These are phyloP conservation scores for Cherax quadricarinatus DNA, from an alignment of 1,140 invertebrate genomes.

Conservation along the genomic window DNA sequence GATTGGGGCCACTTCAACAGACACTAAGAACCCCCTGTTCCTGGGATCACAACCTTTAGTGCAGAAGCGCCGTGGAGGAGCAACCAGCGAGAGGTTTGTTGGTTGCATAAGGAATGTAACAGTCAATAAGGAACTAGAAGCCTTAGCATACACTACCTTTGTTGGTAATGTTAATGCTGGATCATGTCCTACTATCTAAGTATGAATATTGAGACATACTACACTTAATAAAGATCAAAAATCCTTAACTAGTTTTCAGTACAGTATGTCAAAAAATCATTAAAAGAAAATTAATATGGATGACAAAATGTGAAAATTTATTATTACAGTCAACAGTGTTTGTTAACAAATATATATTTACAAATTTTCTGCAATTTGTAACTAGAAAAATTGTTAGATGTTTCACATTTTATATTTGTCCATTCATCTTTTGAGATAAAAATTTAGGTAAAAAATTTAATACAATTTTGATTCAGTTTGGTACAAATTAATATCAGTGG, in stretches of 20 bases:
- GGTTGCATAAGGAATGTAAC: constrained; percentile 81
- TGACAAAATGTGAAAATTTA: neutral
- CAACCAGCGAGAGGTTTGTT: constrained; percentile 84
- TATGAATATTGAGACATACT: neutral
- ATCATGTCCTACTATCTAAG: constrained; percentile 58
- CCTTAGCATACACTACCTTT: constrained; percentile 60
- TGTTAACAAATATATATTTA: neutral
- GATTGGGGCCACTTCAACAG: constrained; percentile 82
- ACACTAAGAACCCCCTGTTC: constrained; percentile 91
- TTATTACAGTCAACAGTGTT: neutral
- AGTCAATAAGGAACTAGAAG: constrained; percentile 41
- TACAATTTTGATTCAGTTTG: neutral
- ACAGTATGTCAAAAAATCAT: neutral
- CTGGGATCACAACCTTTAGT: constrained; percentile 88
- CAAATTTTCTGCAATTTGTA: neutral
- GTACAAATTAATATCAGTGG: neutral
- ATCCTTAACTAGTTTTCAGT: neutral
- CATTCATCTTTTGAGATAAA: neutral
- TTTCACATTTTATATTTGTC: neutral
- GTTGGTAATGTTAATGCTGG: constrained; percentile 67
- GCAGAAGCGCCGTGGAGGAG: constrained; percentile 79
- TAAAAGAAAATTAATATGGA: neutral
- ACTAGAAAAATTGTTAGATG: no score
- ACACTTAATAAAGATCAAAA: no score
- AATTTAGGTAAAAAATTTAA: neutral